phyloP scores from a whole-genome alignment of 2,888 invertebrate genomes.

The Syritta pipiens region DNA sequence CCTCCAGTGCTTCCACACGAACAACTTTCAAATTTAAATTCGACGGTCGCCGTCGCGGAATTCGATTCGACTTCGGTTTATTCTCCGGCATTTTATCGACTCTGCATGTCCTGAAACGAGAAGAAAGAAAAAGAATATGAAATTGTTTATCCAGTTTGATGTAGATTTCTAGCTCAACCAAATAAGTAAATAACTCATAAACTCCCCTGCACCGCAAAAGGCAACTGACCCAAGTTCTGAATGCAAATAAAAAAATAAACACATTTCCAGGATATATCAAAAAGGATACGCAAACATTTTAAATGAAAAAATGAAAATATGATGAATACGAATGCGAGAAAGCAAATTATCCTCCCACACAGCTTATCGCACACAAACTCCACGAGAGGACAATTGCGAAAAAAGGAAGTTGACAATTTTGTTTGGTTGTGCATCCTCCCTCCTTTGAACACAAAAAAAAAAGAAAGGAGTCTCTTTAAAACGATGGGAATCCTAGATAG shows the following conservation, averaged over 20 bases:
- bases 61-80: constrained; percentile 56
- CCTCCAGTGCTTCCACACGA: constrained; percentile 51
- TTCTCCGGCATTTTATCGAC: constrained; percentile 54
- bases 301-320: constrained; percentile 34
- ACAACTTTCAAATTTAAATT: constrained; percentile 66
- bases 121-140: background rate
- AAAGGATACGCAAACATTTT: constrained; percentile 2
- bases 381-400: constrained; percentile 51
- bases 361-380: constrained; percentile 34
- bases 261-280: constrained; percentile 32
- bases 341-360: constrained; percentile 37
- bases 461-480: constrained; percentile 8
- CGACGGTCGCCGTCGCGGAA: constrained; percentile 59
- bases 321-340: constrained; percentile 54
- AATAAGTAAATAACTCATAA: too few relatives aligned
- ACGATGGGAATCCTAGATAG: constrained; percentile 36
- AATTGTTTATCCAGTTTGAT: too few relatives aligned
- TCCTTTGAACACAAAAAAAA: background rate
- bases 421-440: constrained; percentile 16
- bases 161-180: too few relatives aligned
- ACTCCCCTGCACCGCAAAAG: background rate
- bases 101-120: constrained; percentile 44
- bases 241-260: constrained; percentile 21
- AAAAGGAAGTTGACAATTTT: constrained; percentile 60
- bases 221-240: constrained; percentile 17